phyloP scores from a whole-genome alignment of 2,888 invertebrate genomes.

The Acrobasis consociella region DNA sequence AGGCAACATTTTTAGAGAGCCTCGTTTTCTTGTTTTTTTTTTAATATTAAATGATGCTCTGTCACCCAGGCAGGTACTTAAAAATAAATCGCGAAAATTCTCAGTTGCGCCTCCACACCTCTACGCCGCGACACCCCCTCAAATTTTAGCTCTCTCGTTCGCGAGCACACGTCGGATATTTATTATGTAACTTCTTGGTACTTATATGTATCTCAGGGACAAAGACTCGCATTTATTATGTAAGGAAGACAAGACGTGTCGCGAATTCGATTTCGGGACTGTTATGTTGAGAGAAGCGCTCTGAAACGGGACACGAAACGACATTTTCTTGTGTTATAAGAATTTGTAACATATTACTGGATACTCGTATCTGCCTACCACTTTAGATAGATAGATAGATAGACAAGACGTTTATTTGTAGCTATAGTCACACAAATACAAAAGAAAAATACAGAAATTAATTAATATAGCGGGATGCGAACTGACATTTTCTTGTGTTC shows the following conservation, averaged over 20 bases:
- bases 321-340: no score
- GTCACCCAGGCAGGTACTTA: neutral
- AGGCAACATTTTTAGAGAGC: no score
- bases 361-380: no score
- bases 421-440: no score
- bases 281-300: neutral
- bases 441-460: no score
- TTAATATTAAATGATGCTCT: no score
- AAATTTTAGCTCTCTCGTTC: conserved; percentile 69
- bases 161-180: conserved; percentile 56
- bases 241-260: conserved; percentile 15
- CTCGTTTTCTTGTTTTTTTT: no score
- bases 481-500: no score
- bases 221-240: conserved; percentile 19
- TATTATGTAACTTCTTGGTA: conserved; percentile 46
- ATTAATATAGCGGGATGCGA: no score
- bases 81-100: conserved; percentile 16
- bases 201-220: conserved; percentile 30
- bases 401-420: no score
- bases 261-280: conserved; percentile 10
- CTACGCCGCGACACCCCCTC: conserved; percentile 48
- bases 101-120: conserved; percentile 41
- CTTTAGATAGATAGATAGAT: no score
- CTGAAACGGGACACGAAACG: neutral
- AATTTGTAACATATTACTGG: no score